Evolutionary conservation across 2,797 vertebrate genomes (phyloP), one percentile per base, ranked within the genome.

Genomic region (Denticeps clupeoides): DNA sequence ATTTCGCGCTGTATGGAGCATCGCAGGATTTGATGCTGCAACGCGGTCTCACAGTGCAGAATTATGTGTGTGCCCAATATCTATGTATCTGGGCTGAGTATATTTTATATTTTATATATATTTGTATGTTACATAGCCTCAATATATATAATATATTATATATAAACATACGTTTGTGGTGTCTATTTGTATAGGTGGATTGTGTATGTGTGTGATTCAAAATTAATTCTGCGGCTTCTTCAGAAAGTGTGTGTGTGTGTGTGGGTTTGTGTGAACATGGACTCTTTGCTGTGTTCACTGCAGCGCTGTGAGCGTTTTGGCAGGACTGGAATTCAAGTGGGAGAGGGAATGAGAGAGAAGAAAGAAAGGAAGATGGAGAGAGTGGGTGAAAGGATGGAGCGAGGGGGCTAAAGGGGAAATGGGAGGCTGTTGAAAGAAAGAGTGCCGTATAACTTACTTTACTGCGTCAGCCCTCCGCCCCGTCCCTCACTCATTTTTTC

Each of bases 1-100:
- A 80, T 82, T n/a, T n/a, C n/a, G n/a, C n/a, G 67, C 62, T 16
- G 35, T 9, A 38, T 47, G 52, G 47, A 38, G 57, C 55, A 58
- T 63, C 65, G n/a, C n/a, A n/a, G n/a, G n/a, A n/a, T n/a, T n/a
- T n/a, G n/a, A n/a, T n/a, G n/a, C n/a, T n/a, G n/a, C n/a, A n/a
- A n/a, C n/a, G n/a, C n/a, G n/a, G n/a, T n/a, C n/a, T n/a, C n/a
- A n/a, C n/a, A n/a, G n/a, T n/a, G n/a, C n/a, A n/a, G n/a, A n/a
- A n/a, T n/a, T n/a, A n/a, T 43, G 29, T 35, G 22, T 46, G 54
- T 28, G 35, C 41, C n/a, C n/a, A n/a, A n/a, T n/a, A n/a, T n/a
- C n/a, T 12, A 7, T 5, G 22, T 15, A 24, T 24, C n/a, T 18
- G 4, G 9, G 7, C 15, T 41, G 38, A 5, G 3, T 21, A n/a